These are phyloP conservation scores for Tachysurus vachellii DNA, from an alignment of 2,113 vertebrate genomes.

Conservation along the genomic window DNA sequence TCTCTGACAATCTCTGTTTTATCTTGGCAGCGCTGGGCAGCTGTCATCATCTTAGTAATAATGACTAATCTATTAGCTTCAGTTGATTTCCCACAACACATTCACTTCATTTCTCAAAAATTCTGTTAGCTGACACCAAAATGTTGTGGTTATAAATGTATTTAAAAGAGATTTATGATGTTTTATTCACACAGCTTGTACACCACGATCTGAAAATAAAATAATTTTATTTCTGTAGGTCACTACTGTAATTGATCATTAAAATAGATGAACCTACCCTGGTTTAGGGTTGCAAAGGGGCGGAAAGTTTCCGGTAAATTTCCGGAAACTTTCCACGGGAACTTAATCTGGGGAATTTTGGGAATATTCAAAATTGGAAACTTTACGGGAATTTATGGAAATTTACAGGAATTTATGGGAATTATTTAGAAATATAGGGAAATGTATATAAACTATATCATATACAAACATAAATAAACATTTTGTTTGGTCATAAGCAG, in stretches of 20 bases:
- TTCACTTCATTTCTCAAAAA: not conserved
- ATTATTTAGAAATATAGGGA: too few species aligned
- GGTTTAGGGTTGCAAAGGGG: too few species aligned
- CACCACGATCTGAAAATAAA: not conserved
- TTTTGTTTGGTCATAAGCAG: too few species aligned
- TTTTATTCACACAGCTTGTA: not conserved
- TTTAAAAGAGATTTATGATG: not conserved
- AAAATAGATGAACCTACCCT: not conserved
- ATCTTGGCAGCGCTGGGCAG: not conserved
- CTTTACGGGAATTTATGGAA: too few species aligned
- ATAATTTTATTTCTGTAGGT: not conserved
- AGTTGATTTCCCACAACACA: not conserved
- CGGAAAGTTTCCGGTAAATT: too few species aligned
- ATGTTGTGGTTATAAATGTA: not conserved
- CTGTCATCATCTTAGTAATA: not conserved
- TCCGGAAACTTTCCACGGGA: too few species aligned
- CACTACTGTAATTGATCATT: not conserved
- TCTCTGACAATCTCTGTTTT: not conserved
- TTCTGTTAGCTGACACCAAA: not conserved
- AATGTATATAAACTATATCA: too few species aligned
- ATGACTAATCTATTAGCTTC: not conserved
- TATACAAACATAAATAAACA: too few species aligned
- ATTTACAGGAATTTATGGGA: too few species aligned
- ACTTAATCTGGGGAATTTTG: too few species aligned
- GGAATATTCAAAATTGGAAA: too few species aligned